Evolutionary conservation across 1,140 invertebrate genomes (phyloP).

Genomic region (Panagrolaimus sp.): DNA sequence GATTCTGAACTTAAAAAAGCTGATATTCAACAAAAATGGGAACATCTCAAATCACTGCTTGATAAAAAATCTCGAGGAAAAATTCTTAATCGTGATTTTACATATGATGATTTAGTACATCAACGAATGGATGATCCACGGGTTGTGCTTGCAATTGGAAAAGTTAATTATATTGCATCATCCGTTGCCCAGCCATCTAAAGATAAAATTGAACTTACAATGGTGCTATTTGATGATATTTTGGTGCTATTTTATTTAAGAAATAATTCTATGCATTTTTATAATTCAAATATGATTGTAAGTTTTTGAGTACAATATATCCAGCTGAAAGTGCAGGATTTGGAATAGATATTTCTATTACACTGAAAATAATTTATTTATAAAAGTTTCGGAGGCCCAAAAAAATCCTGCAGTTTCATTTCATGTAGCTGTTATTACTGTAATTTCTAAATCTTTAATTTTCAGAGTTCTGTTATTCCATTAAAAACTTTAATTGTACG

Average conservation of each 20-base stretch:
- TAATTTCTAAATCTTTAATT: not conserved
- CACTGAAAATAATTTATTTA: too few relatives aligned
- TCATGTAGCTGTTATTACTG: too few relatives aligned
- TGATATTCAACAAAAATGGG: slow-evolving; percentile 39
- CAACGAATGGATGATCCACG: not conserved
- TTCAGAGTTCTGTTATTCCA: slow-evolving; percentile 31
- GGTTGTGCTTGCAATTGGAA: not conserved
- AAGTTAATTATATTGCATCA: not conserved
- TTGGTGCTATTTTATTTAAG: slow-evolving; percentile 29
- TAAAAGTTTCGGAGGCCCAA: too few relatives aligned
- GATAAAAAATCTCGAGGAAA: slow-evolving; percentile 32
- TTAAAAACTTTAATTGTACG: slow-evolving; percentile 27
- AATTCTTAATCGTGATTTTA: slow-evolving; percentile 22
- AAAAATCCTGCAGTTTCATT: too few relatives aligned
- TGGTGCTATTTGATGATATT: slow-evolving; percentile 41
- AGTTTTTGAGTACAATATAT: not conserved
- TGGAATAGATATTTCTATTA: too few relatives aligned
- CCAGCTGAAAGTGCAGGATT: too few relatives aligned
- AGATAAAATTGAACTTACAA: slow-evolving; percentile 4
- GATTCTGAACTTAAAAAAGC: slow-evolving; percentile 32
- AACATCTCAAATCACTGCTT: slow-evolving; percentile 22
- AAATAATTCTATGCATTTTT: not conserved
- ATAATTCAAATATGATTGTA: slow-evolving; percentile 4
- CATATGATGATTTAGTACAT: not conserved
- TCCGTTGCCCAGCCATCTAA: not conserved